Percentiles rank a stretch among this genome's conserved stretches.
Conservation (phyloP, 1,140 invertebrate species). For the Drosophila dunni region DNA sequence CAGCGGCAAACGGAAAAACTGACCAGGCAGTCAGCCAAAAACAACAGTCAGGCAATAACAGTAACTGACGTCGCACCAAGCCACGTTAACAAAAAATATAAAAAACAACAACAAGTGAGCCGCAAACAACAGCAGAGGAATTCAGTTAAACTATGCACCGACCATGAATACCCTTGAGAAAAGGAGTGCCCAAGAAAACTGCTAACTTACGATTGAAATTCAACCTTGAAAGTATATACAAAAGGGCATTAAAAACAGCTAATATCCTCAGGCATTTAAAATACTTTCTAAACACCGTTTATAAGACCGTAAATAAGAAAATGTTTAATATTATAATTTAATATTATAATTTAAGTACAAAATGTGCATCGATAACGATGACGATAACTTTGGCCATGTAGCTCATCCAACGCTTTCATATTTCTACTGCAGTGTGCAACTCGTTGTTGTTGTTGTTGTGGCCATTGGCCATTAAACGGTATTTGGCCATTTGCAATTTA, state of each 20-base stretch:
- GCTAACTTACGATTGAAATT: too few species aligned
- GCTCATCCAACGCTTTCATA: slow-evolving; percentile 6
- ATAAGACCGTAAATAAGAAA: too few species aligned
- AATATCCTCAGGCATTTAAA: too few species aligned
- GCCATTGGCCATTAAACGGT: slow-evolving; percentile 72
- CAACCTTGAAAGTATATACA: too few species aligned
- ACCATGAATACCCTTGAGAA: slow-evolving; percentile 23
- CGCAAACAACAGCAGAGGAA: slow-evolving; percentile 4
- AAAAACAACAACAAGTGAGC: slow-evolving; percentile 30
- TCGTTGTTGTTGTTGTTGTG: slow-evolving; percentile 41
- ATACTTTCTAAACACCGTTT: too few species aligned
- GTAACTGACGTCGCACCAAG: slow-evolving; percentile 38
- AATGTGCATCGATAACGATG: neutral
- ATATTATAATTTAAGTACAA: too few species aligned
- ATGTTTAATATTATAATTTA: too few species aligned
- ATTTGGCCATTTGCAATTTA: slow-evolving; percentile 78
- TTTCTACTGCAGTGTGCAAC: slow-evolving; percentile 19
- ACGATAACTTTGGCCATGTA: slow-evolving; percentile 17
- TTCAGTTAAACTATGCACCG: neutral
- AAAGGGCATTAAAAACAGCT: too few species aligned
- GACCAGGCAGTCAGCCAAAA: slow-evolving; percentile 6
- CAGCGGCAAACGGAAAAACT: neutral
- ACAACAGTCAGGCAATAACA: slow-evolving; percentile 60
- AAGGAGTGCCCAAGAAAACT: too few species aligned
- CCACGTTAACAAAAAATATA: slow-evolving; percentile 39